Base-by-base conservation (phyloP, 1,140 invertebrate species). In the Antheraea pernyi region DNA sequence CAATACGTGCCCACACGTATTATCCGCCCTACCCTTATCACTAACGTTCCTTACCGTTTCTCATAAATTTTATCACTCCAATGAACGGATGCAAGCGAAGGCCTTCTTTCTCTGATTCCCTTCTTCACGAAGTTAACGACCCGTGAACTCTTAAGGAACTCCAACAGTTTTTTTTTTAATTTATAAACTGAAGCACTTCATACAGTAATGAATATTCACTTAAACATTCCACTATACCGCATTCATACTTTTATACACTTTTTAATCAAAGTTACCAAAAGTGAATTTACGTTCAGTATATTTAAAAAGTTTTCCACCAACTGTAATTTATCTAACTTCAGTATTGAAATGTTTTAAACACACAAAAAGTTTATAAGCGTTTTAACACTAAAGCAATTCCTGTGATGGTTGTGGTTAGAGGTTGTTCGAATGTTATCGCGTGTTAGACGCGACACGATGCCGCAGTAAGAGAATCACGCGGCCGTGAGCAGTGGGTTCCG, bases 51-150 rank as follows among this genome's bases (percentile, higher is more conserved):
- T 91, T 91, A 92, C 90, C 90, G 90, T 91, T 88, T 80, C 84
- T 92, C 88, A 91, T 91, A 91, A 91, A 92, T 89, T 88, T 88
- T 88, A 90, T 89, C 90, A 86, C 86, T 81, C 78, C 86, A 81
- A 86, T 89, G 88, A 86, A 80, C 84, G 83, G 79, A 85, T 83
- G 79, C 80, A 75, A 79, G 77, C 74, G 83, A 81, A 84, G 82
- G 81, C 79, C 81, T 85, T 80, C 79, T 85, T 84, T 82, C 83
- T 84, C 78, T 72, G 78, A 78, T 85, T 83, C 77, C 80, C 82
- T 84, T 75, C 79, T 80, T 74, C 72, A 68, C 69, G 68, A 80
- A 85, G 77, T 86, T 88, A 89, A 89, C 85, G 88, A 88, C 85
- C 85, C 83, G 89, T 87, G 78, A 90, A 90, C 81, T 88, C 73